phyloP scores from a whole-genome alignment of 2,797 vertebrate species.

The Tokudaia tokunoshimensis region DNA sequence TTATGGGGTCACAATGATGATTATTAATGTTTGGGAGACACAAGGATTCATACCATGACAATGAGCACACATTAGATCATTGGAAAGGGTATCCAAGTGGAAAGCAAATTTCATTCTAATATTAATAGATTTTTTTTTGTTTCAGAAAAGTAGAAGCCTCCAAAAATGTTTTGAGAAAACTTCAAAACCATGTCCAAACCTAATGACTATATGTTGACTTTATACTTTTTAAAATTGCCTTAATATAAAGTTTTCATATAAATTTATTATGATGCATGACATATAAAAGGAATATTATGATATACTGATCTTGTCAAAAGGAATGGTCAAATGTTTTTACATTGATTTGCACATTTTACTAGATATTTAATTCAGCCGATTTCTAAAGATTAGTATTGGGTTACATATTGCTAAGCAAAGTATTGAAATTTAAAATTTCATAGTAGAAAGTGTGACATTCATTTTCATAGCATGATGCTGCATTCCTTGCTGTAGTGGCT shows the following conservation, averaged over 20 bases:
- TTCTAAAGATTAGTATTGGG: conserved; percentile 9
- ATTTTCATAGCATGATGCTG: not conserved
- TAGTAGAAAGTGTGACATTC: not conserved
- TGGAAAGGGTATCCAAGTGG: not conserved
- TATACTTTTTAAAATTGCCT: not conserved
- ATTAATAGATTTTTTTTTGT: not conserved
- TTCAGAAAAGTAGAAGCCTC: conserved; percentile 14
- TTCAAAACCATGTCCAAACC: conserved; percentile 3
- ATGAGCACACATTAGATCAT: not conserved
- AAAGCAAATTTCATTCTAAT: conserved; percentile 44
- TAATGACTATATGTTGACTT: conserved; percentile 11
- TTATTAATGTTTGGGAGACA: not conserved
- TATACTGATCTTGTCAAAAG: conserved; percentile 13
- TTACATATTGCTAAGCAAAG: not conserved
- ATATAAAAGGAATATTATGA: not conserved
- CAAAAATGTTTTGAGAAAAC: not conserved
- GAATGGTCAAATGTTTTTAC: not conserved
- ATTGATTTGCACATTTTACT: not conserved
- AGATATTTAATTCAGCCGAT: not conserved
- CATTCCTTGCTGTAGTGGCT: not conserved
- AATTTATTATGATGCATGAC: not conserved
- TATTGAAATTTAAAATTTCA: not conserved
- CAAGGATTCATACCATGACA: not conserved
- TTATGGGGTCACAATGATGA: not conserved
- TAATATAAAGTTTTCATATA: conserved; percentile 18